Evolutionary conservation across 1,140 invertebrate species (phyloP).

Genomic region (Asobara japonica): DNA sequence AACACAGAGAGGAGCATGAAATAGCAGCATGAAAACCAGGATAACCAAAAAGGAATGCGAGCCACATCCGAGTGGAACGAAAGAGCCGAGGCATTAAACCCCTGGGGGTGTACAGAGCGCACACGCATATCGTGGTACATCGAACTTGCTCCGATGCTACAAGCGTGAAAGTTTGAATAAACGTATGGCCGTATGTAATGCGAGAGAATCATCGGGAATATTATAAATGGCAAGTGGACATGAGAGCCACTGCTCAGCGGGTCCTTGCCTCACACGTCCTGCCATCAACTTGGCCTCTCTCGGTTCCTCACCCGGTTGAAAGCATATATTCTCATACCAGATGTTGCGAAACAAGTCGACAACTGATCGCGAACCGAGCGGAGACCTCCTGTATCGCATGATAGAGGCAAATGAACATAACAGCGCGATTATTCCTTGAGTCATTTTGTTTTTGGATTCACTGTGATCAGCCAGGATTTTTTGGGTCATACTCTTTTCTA

Average conservation of each 20-base stretch:
- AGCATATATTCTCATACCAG: constrained; percentile 6
- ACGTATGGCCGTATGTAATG: background rate
- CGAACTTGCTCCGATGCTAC: background rate
- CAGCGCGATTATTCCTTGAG: background rate
- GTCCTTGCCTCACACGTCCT: background rate
- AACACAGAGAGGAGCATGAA: background rate
- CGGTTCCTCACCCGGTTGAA: background rate
- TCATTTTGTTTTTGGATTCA: background rate
- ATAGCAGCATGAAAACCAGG: background rate
- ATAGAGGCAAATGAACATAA: background rate
- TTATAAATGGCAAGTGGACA: background rate
- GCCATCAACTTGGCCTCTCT: background rate
- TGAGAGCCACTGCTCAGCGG: constrained; percentile 3
- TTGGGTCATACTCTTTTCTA: background rate
- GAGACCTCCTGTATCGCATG: constrained; percentile 8
- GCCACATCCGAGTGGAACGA: constrained; percentile 3
- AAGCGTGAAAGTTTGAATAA: background rate
- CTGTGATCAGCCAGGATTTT: background rate
- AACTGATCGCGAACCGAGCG: background rate
- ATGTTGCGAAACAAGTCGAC: constrained; percentile 13
- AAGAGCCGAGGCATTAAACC: background rate
- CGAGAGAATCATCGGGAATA: background rate
- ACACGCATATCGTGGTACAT: background rate
- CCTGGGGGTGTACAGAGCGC: background rate
- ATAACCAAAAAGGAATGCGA: background rate